Conservation (phyloP, 2,888 invertebrate genomes). For the Pristionchus japonicus region DNA sequence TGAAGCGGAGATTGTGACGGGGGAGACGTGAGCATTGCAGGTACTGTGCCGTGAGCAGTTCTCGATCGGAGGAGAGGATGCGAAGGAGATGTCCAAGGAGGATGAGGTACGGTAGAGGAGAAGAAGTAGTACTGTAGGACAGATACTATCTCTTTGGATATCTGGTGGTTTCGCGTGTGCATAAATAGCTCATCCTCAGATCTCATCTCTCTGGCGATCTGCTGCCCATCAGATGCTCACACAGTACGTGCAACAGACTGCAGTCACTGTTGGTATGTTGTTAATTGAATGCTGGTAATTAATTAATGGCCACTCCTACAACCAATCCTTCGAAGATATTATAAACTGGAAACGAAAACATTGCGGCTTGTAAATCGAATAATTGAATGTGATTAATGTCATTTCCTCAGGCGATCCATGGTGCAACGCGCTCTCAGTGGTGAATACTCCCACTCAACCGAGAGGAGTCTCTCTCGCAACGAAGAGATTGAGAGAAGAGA, state of each 20-base stretch:
- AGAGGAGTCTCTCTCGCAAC: constrained; percentile 39
- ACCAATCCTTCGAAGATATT: too few relatives aligned
- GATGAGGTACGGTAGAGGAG: constrained; percentile 29
- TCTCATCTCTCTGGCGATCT: constrained; percentile 6
- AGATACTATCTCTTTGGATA: too few relatives aligned
- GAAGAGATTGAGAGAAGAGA: constrained; percentile 32
- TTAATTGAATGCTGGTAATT: too few relatives aligned
- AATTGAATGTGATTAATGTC: too few relatives aligned
- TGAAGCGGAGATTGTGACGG: neutral
- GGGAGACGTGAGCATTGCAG: neutral
- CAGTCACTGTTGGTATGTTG: constrained; percentile 25
- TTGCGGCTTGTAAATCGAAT: too few relatives aligned
- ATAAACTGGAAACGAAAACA: too few relatives aligned
- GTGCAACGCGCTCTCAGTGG: constrained; percentile 34
- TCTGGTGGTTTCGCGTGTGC: too few relatives aligned
- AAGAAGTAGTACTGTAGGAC: neutral
- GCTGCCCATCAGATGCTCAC: constrained; percentile 41
- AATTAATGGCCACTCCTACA: too few relatives aligned
- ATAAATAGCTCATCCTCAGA: neutral
- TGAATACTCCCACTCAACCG: constrained; percentile 27
- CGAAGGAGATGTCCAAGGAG: constrained; percentile 17
- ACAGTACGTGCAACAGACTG: constrained; percentile 43
- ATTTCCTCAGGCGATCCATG: constrained; percentile 30
- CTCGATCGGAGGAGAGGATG: constrained; percentile 29
- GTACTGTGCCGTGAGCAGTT: constrained; percentile 44